These are phyloP conservation scores for Platycnemis pennipes DNA, from an alignment of 2,888 invertebrate genomes.

Conservation along the genomic window DNA sequence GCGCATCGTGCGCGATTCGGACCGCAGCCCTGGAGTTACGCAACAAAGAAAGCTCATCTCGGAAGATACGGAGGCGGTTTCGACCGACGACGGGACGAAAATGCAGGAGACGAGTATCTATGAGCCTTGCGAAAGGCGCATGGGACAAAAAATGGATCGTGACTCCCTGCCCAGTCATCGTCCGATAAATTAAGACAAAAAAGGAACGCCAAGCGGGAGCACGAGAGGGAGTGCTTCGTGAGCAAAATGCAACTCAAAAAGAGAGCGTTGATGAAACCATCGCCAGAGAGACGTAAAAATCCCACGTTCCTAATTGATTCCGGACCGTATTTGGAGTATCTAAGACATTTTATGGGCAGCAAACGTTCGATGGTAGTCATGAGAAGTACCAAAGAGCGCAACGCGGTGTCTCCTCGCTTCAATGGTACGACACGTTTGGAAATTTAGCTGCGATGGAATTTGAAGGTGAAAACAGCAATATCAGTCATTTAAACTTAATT, in stretches of 20 bases:
- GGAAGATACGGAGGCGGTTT: neutral
- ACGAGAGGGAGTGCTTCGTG: neutral
- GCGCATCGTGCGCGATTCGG: too few species aligned
- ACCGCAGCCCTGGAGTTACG: too few species aligned
- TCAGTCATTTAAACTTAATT: too few species aligned
- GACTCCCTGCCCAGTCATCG: neutral
- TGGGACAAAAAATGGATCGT: neutral
- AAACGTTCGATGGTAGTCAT: neutral
- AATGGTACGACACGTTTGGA: neutral
- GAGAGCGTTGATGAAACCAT: neutral
- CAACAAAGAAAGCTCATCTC: conserved; percentile 8
- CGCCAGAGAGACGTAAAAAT: neutral
- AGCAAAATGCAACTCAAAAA: neutral
- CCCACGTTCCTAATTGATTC: neutral
- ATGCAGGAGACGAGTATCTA: neutral
- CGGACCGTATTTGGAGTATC: neutral
- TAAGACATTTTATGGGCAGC: neutral
- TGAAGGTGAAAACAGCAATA: neutral
- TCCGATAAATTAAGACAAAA: neutral
- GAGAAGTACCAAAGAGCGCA: neutral
- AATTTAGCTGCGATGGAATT: neutral
- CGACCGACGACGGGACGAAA: neutral
- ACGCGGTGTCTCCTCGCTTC: too few species aligned
- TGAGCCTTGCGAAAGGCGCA: neutral
- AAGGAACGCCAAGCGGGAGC: neutral